These are phyloP conservation scores for Euspilapteryx auroguttella DNA, from an alignment of 2,888 invertebrate genomes.

Conservation along the genomic window DNA sequence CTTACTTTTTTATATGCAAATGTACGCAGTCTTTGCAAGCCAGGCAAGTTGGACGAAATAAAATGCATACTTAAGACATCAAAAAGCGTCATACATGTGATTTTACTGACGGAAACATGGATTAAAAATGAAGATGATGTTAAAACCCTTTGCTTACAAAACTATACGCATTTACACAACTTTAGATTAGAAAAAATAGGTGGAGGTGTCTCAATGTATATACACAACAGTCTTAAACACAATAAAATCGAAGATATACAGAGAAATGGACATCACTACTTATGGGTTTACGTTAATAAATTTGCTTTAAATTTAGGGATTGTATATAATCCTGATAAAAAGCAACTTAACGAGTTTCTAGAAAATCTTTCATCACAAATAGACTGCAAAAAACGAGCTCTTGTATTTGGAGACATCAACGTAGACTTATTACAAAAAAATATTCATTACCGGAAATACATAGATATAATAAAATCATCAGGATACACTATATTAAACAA, in stretches of 20 bases:
- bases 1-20: slow-evolving; percentile 3
- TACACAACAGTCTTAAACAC: slow-evolving; percentile 1
- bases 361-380: neutral
- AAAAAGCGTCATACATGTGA: slow-evolving; percentile 1
- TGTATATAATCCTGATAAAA: neutral
- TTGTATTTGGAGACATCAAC: neutral
- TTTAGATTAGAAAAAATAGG: neutral
- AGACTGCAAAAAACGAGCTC: neutral
- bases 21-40: slow-evolving; percentile 3
- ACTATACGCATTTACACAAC: slow-evolving; percentile 1
- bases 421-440: neutral
- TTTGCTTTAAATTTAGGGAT: neutral
- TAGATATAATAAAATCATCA: neutral
- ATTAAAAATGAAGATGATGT: slow-evolving; percentile 1
- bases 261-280: neutral
- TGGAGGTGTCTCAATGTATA: neutral
- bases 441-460: no score
- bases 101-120: slow-evolving; percentile 2
- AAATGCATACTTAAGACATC: slow-evolving; percentile 3
- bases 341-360: neutral
- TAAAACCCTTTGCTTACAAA: neutral
- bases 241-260: neutral
- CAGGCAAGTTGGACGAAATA: slow-evolving; percentile 5
- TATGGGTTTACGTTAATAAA: slow-evolving; percentile 1
- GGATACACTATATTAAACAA: neutral